Percentiles rank a stretch among this genome's conserved stretches.
Evolutionary conservation across 2,113 vertebrate species (phyloP).

Genomic region (Panthera leo): DNA sequence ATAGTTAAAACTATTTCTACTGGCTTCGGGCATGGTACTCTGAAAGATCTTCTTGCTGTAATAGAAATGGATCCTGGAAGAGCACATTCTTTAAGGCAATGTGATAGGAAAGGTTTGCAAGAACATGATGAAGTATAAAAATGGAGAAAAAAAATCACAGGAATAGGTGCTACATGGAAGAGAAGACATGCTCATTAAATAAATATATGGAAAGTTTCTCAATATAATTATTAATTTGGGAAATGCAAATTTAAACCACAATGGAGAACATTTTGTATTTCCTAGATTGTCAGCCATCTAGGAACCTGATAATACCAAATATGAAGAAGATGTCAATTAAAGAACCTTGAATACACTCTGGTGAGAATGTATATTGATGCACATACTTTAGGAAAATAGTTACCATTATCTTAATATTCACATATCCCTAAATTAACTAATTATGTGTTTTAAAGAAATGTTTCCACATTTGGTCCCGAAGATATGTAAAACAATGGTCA

Average conservation of each 20-base stretch:
- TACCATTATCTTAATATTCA: not conserved
- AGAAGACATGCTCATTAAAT: not conserved
- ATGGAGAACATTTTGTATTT: not conserved
- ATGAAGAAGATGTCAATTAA: not conserved
- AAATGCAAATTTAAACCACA: not conserved
- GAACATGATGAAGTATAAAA: not conserved
- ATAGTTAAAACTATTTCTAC: not conserved
- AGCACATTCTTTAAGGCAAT: not conserved
- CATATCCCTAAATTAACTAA: not conserved
- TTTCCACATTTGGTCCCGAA: not conserved
- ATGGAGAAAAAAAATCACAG: not conserved
- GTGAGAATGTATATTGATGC: not conserved
- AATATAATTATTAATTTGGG: not conserved
- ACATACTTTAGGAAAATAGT: not conserved
- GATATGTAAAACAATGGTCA: not conserved
- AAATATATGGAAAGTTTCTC: not conserved
- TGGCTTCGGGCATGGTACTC: not conserved
- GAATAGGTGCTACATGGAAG: not conserved
- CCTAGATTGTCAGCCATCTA: not conserved
- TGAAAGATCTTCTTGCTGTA: not conserved
- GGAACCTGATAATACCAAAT: not conserved
- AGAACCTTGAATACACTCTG: not conserved
- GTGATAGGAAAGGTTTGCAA: not conserved
- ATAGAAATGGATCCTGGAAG: not conserved
- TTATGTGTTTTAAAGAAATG: not conserved